Evolutionary conservation across 2,113 vertebrate genomes (phyloP).

Genomic region (Sapayoa aenigma): DNA sequence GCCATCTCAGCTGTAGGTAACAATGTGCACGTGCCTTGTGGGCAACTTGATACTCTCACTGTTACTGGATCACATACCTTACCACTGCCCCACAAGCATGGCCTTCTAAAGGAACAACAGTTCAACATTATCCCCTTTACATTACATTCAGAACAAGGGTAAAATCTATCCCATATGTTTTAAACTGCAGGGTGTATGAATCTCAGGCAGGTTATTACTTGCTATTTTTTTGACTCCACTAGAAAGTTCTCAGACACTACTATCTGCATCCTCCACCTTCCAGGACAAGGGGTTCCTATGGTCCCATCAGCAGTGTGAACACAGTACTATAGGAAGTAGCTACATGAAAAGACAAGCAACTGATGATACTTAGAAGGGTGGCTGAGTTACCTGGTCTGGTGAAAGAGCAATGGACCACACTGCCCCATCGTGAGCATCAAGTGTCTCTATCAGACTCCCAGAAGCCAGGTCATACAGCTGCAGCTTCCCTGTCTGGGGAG

Average conservation of each 20-base stretch:
- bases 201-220: not conserved
- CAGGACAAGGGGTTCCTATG: not conserved
- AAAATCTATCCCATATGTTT: not conserved
- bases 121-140: not conserved
- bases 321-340: not conserved
- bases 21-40: not conserved
- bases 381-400: conserved; percentile 87
- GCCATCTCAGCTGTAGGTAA: not conserved
- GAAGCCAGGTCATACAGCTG: conserved; percentile 95
- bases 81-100: not conserved
- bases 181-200: not conserved
- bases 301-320: not conserved
- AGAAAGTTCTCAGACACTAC: not conserved
- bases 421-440: conserved; percentile 83
- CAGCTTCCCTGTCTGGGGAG: conserved; percentile 85
- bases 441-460: conserved; percentile 82
- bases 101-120: not conserved
- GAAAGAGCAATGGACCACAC: conserved; percentile 90
- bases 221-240: not conserved
- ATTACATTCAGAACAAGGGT: not conserved
- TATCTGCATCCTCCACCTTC: not conserved
- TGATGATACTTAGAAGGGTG: not conserved
- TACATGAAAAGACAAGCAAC: not conserved
- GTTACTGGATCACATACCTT: not conserved
- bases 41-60: not conserved